Evolutionary conservation across 1,140 invertebrate genomes (phyloP), one percentile per base, ranked within the genome.

Genomic region (Antheraea pernyi): DNA sequence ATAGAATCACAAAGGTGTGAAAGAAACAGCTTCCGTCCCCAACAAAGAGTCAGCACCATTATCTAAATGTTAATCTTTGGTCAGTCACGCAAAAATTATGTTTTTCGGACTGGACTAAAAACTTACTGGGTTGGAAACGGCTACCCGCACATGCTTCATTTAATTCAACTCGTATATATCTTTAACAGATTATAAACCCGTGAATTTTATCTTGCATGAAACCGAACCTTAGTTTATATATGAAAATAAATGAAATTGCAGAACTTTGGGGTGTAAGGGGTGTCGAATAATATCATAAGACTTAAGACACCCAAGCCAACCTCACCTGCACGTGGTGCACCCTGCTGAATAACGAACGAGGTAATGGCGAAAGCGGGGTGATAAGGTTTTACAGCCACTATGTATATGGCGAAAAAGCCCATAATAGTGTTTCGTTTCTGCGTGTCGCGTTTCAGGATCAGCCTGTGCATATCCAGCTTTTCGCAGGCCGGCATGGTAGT

Each of bases 61-160:
- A 91, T 91, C 89, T 90, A 86, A 91, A 90, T 88, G 84, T 84
- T 86, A 85, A 91, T 91, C 89, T 90, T 89, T 89, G 89, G 88
- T 84, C 85, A 88, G 83, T 89, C 82, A 82, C 81, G 83, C 89
- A 91, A 91, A 91, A 91, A 91, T 91, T 91, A 91, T 91, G 89
- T 90, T 91, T 91, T 91, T 91, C 87, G 89, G 89, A 85, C 87
- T 73, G 80, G 67, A 59, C 53, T 72, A 59, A 74, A 30, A 79
- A 87, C 69, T 83, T 76, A 85, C 78, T 89, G 80, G 81, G 64
- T 66, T 84, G 88, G 85, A 91, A 91, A 85, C 72, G 68, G 60
- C 46, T 53, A 53, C 46, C 62, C 68, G 59, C 72, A 68, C 46
- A 82, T 81, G 84, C 83, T 80, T 86, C 82, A 90, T 90, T 91